Evolutionary conservation across 2,888 invertebrate genomes (phyloP), one percentile per base, ranked within the genome.

Genomic region (Sisyra nigra): DNA sequence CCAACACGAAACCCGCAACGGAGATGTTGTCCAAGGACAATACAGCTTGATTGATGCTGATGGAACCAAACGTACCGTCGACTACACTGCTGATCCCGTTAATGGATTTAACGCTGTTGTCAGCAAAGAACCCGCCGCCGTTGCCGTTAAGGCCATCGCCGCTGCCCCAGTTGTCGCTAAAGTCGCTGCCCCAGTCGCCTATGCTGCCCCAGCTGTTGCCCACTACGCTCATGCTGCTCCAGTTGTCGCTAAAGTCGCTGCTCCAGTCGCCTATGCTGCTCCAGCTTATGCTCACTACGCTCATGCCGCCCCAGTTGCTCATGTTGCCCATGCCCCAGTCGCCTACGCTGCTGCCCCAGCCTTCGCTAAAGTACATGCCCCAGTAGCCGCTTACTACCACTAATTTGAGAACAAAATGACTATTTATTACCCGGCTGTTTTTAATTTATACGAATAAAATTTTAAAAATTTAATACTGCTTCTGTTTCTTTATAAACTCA

Each of bases 31-130:
- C 33, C 63, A 65, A 49, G 67, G 67, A 43, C 57, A 60, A 47
- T 67, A 67, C 54, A 62, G 62, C 18, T 53, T 67, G 10, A 58
- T 64, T 42, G 67, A 67, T 50, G 59, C 66, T 47, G 66, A 67
- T 48, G 66, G 66, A 49, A 65, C 63, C 35, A 56, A 61, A 43
- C 61, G 67, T 44, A 53, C 62, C 52, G 66, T 67, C 13, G 65
- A 66, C 52, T 67, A 67, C 54, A 62, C 64, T 30, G 64, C 67
- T 42, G 66, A 67, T 55, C 65, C 66, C 33, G 61, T 63, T 33
- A 61, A 66, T 49, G 67, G 66, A 42, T 67, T 67, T 59, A 67
- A 67, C 49, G 66, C 67, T 44, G 63, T 65, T 42, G 67, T 66
- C 32, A 63, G 60, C 47, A 63, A 44, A 43, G n/a, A 10, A 18